Percentiles rank a stretch among this genome's conserved stretches.
phyloP scores from a whole-genome alignment of 2,797 vertebrate species.

The Anniella stebbinsi region DNA sequence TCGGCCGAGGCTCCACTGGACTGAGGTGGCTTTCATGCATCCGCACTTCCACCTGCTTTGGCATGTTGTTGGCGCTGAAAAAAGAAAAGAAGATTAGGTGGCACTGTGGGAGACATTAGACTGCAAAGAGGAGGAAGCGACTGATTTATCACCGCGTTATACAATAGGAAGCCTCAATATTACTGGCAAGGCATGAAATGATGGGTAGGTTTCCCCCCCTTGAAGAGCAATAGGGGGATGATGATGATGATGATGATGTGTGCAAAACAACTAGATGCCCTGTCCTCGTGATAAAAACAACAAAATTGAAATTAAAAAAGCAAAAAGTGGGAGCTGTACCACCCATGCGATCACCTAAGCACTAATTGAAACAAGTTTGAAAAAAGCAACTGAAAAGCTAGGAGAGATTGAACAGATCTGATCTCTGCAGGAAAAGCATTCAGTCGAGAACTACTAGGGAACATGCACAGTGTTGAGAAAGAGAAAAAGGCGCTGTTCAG shows the following conservation, averaged over 20 bases:
- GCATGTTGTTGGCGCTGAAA: constrained; percentile 94
- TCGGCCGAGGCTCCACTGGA: constrained; percentile 82
- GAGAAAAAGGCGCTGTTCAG: not conserved
- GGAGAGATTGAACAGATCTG: not conserved
- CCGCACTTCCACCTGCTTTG: constrained; percentile 98
- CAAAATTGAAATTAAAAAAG: not conserved
- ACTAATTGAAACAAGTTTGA: not conserved
- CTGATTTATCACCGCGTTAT: constrained; percentile 15
- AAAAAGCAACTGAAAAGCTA: not conserved
- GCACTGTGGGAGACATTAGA: not conserved
- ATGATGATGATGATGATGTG: not conserved
- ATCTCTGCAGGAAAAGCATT: not conserved
- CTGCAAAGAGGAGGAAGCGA: not conserved
- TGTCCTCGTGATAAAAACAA: not conserved
- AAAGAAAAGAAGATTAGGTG: constrained; percentile 1
- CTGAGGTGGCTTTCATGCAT: constrained; percentile 96
- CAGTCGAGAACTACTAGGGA: not conserved
- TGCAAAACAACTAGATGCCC: not conserved
- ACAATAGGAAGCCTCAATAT: constrained; percentile 29
- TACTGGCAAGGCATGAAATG: constrained; percentile 2
- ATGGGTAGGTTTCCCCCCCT: not conserved
- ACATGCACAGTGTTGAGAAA: not conserved
- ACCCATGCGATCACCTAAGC: not conserved
- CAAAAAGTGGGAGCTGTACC: not conserved
- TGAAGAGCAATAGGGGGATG: not conserved